Conservation (phyloP, 2,888 invertebrate species). For the Euproctis similis region DNA sequence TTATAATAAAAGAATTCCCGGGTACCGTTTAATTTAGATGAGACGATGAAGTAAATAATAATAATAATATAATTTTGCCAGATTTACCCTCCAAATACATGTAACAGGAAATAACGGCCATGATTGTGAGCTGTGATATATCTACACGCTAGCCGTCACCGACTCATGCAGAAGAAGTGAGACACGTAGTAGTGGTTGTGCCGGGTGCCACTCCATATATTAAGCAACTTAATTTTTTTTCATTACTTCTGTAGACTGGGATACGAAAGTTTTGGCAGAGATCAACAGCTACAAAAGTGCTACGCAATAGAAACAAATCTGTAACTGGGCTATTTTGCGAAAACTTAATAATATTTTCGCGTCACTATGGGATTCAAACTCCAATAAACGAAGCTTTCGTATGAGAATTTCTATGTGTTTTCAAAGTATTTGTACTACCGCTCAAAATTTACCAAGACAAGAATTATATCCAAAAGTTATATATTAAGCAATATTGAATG, state of each 20-base stretch:
- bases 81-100: slow-evolving; percentile 56
- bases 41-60: slow-evolving; percentile 24
- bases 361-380: too few species aligned
- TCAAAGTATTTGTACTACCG: too few species aligned
- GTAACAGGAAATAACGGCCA: slow-evolving; percentile 70
- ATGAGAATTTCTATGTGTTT: too few species aligned
- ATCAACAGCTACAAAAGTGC: slow-evolving; percentile 14
- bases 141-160: slow-evolving; percentile 60
- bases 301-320: too few species aligned
- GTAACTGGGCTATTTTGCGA: too few species aligned
- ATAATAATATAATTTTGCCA: slow-evolving; percentile 61
- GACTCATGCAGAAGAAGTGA: slow-evolving; percentile 56
- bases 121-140: slow-evolving; percentile 40
- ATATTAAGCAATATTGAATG: too few species aligned
- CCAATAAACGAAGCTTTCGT: too few species aligned
- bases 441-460: too few species aligned
- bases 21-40: slow-evolving; percentile 38
- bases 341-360: too few species aligned
- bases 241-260: slow-evolving; percentile 16
- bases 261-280: slow-evolving; percentile 9
- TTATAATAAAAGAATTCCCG: slow-evolving; percentile 28
- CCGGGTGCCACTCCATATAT: slow-evolving; percentile 52
- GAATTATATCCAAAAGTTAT: too few species aligned
- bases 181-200: slow-evolving; percentile 39
- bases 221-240: slow-evolving; percentile 22